A percentile compares a stretch with the other conserved stretches of the same genome.
Evolutionary conservation across 2,888 invertebrate species (phyloP).

Genomic region (Muschampia plurimacula): DNA sequence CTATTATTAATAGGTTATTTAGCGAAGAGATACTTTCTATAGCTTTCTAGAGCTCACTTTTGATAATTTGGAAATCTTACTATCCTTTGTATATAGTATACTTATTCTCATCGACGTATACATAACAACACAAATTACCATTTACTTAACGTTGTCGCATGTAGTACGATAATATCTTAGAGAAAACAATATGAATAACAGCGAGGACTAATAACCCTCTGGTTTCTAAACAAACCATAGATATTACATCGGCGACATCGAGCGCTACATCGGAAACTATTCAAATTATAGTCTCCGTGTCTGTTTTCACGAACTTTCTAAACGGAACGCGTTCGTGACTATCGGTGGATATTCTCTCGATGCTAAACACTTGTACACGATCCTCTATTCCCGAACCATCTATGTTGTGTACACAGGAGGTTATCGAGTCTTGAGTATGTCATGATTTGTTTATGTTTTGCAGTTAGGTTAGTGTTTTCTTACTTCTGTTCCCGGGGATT

Average conservation of each 20-base stretch:
- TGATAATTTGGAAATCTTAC: too few species aligned
- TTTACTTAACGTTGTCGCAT: neutral
- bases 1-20: too few species aligned
- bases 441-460: constrained; percentile 17
- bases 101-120: neutral
- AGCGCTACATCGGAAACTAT: constrained; percentile 33
- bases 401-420: constrained; percentile 21
- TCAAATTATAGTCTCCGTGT: constrained; percentile 42
- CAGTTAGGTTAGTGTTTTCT: neutral
- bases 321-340: constrained; percentile 54
- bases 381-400: constrained; percentile 29
- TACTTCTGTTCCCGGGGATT: constrained; percentile 22
- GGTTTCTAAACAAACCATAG: constrained; percentile 35
- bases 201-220: constrained; percentile 21
- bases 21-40: too few species aligned
- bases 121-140: neutral
- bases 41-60: too few species aligned
- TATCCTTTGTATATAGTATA: too few species aligned
- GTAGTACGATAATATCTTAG: neutral
- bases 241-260: constrained; percentile 35
- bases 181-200: constrained; percentile 33
- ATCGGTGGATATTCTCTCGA: constrained; percentile 48
- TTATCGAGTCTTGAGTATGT: constrained; percentile 4
- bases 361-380: constrained; percentile 49
- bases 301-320: constrained; percentile 52